Percentiles rank a stretch among this genome's conserved stretches.
Conservation (phyloP, 1,140 invertebrate genomes). For the Nephotettix cincticeps region DNA sequence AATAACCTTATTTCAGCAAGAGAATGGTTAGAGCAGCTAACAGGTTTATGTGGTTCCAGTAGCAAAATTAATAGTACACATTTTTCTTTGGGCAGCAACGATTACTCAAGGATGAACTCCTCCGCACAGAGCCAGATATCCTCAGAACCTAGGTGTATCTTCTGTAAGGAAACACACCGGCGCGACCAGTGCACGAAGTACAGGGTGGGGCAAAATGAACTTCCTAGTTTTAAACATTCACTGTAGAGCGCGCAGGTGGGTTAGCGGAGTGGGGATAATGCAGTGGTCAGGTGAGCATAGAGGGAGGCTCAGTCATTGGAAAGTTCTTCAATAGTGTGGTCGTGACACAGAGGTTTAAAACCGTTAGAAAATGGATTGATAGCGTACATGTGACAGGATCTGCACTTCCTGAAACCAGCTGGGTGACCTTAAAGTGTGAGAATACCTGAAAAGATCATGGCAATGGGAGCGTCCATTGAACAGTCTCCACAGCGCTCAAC, state of each 20-base stretch:
- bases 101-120: too few relatives aligned
- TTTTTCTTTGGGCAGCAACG: too few relatives aligned
- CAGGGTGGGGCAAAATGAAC: neutral
- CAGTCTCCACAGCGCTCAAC: neutral
- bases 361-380: neutral
- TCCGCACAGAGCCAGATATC: too few relatives aligned
- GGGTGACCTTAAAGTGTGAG: neutral
- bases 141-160: too few relatives aligned
- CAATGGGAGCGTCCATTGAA: neutral
- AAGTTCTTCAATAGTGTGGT: neutral
- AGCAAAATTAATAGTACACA: too few relatives aligned
- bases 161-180: too few relatives aligned
- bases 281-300: neutral
- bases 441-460: neutral
- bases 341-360: neutral
- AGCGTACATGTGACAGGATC: neutral
- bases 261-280: neutral
- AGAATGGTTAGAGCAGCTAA: too few relatives aligned
- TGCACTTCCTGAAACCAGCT: neutral
- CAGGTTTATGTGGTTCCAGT: too few relatives aligned
- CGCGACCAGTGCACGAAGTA: too few relatives aligned
- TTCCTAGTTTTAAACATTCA: constrained; percentile 4
- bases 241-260: neutral
- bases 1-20: too few relatives aligned
- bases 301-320: neutral